These are phyloP conservation scores for Furnarius figulus DNA, from an alignment of 2,113 vertebrate genomes.

Conservation along the genomic window DNA sequence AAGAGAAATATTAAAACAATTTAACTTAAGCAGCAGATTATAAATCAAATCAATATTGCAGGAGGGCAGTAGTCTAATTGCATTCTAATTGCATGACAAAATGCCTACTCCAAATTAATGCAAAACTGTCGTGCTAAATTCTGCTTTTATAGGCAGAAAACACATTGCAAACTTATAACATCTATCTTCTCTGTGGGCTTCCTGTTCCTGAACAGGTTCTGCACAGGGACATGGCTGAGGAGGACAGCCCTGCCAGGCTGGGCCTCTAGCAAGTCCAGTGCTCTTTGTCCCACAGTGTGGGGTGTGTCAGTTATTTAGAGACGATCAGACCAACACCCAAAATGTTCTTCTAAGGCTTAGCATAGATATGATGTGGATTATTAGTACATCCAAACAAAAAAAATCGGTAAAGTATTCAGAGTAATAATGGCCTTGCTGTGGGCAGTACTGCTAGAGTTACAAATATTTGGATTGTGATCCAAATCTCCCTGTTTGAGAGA, in stretches of 20 bases:
- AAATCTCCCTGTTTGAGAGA: background rate
- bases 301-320: background rate
- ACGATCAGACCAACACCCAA: background rate
- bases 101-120: background rate
- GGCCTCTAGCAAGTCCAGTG: background rate
- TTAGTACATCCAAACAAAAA: background rate
- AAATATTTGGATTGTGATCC: background rate
- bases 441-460: background rate
- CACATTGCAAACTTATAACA: background rate
- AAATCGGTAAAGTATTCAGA: background rate
- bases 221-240: background rate
- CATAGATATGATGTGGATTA: background rate
- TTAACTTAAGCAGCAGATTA: background rate
- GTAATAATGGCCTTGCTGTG: background rate
- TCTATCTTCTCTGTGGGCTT: background rate
- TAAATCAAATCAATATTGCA: slow-evolving; percentile 10
- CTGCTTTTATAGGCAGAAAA: background rate
- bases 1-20: background rate
- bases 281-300: background rate
- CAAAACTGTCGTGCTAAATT: background rate
- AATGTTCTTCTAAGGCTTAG: background rate
- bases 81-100: slow-evolving; percentile 20
- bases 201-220: background rate
- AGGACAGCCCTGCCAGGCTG: background rate
- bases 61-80: background rate